A percentile compares a stretch with the other conserved stretches of the same genome.
Evolutionary conservation across 2,888 invertebrate genomes (phyloP).

Genomic region (Polyommatus icarus): DNA sequence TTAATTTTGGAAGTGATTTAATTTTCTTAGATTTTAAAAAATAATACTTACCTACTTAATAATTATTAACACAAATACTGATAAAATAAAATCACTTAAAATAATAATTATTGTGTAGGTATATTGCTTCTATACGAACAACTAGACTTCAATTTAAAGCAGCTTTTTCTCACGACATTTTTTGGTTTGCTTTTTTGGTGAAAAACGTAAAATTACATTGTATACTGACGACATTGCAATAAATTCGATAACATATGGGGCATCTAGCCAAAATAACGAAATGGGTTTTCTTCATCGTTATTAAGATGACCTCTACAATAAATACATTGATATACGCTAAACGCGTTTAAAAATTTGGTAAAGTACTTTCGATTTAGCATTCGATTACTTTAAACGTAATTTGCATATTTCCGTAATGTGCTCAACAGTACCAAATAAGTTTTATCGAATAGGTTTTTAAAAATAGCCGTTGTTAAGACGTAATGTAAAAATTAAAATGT

Average conservation of each 20-base stretch:
- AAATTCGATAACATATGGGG: not conserved
- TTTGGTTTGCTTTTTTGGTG: not conserved
- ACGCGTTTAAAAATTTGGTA: conserved; percentile 1
- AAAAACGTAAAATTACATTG: too few relatives aligned
- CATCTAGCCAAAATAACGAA: not conserved
- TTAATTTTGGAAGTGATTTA: too few relatives aligned
- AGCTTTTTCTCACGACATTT: not conserved
- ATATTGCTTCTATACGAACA: too few relatives aligned
- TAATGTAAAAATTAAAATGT: not conserved
- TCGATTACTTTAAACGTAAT: not conserved
- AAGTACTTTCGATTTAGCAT: conserved; percentile 1
- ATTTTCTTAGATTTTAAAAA: too few relatives aligned
- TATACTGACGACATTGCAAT: not conserved
- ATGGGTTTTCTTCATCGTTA: not conserved
- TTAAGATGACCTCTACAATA: conserved; percentile 1
- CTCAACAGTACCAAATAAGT: not conserved
- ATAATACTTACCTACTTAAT: too few relatives aligned
- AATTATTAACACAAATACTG: too few relatives aligned
- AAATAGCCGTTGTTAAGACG: not conserved
- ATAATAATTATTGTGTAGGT: too few relatives aligned
- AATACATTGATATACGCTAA: conserved; percentile 4
- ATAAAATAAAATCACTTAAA: too few relatives aligned
- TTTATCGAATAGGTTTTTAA: not conserved
- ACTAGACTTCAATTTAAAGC: too few relatives aligned
- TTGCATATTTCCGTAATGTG: not conserved